Evolutionary conservation across 2,888 invertebrate genomes (phyloP).

Genomic region (Formica aserva): DNA sequence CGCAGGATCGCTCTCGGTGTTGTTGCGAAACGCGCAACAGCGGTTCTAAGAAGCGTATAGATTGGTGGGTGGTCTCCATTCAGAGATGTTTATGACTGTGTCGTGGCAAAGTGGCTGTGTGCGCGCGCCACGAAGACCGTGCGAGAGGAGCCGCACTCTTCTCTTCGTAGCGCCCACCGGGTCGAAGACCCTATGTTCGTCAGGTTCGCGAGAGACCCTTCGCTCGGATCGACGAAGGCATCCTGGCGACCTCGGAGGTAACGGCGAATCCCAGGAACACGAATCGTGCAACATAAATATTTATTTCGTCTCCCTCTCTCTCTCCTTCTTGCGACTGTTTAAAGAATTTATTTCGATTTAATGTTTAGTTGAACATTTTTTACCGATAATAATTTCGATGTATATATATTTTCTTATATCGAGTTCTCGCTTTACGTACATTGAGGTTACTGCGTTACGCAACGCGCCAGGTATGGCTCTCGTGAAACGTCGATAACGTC

Average conservation of each 20-base stretch:
- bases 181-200: slow-evolving; percentile 77
- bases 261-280: neutral
- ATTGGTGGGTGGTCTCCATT: slow-evolving; percentile 83
- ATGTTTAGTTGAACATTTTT: slow-evolving; percentile 40
- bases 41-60: slow-evolving; percentile 76
- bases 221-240: slow-evolving; percentile 53
- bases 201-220: slow-evolving; percentile 64
- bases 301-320: neutral
- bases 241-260: slow-evolving; percentile 43
- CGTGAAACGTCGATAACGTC: slow-evolving; percentile 68
- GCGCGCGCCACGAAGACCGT: slow-evolving; percentile 71
- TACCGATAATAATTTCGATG: neutral
- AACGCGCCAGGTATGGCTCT: slow-evolving; percentile 56
- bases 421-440: slow-evolving; percentile 28
- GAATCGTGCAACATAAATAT: neutral
- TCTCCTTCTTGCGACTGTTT: neutral
- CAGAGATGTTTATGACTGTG: slow-evolving; percentile 82
- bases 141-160: slow-evolving; percentile 60
- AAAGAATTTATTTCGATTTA: slow-evolving; percentile 2
- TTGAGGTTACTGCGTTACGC: slow-evolving; percentile 45
- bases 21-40: slow-evolving; percentile 62
- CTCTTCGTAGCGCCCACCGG: slow-evolving; percentile 70
- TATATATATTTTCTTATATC: slow-evolving; percentile 35
- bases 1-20: slow-evolving; percentile 49
- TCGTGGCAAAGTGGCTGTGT: slow-evolving; percentile 80